Percentiles rank a stretch among this genome's conserved stretches.
These are phyloP conservation scores for Halisarca cf. caerulea DNA, from an alignment of 37 sponge, comb jelly and placozoan genomes.

Conservation along the genomic window DNA sequence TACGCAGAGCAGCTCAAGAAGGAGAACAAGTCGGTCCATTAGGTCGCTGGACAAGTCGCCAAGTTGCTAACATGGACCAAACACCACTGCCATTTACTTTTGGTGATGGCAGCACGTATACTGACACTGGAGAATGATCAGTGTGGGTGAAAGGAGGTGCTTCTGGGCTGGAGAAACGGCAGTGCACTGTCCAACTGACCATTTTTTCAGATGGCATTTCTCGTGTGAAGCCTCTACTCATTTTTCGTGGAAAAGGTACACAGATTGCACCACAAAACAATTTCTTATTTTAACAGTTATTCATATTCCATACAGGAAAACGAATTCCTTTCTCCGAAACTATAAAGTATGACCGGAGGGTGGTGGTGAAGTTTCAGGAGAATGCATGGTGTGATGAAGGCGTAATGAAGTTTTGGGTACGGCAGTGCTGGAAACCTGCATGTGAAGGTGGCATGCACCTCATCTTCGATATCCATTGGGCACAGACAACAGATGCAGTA, in stretches of 20 bases:
- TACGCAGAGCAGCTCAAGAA: slow-evolving; percentile 12
- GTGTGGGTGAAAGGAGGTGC: slow-evolving; percentile 50
- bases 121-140: slow-evolving; percentile 19
- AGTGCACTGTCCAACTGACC: slow-evolving; percentile 48
- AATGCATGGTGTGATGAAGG: slow-evolving; percentile 56
- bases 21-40: slow-evolving; percentile 3
- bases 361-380: slow-evolving; percentile 33
- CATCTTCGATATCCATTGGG: slow-evolving; percentile 38
- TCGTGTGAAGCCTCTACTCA: slow-evolving; percentile 38
- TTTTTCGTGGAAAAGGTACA: slow-evolving; percentile 43
- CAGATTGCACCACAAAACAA: too few relatives aligned
- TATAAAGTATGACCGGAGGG: slow-evolving; percentile 32
- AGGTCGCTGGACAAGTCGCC: not conserved
- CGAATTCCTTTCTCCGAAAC: slow-evolving; percentile 25
- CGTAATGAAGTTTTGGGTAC: slow-evolving; percentile 31
- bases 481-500: slow-evolving; percentile 29
- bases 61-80: slow-evolving; percentile 27
- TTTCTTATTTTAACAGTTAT: too few relatives aligned
- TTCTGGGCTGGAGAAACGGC: slow-evolving; percentile 55
- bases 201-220: slow-evolving; percentile 52
- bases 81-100: slow-evolving; percentile 58
- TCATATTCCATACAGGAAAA: too few relatives aligned
- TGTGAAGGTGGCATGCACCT: slow-evolving; percentile 13
- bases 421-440: not conserved
- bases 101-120: slow-evolving; percentile 29